Evolutionary conservation across 2,888 invertebrate genomes (phyloP).

Genomic region (Criorhina ranunculi): DNA sequence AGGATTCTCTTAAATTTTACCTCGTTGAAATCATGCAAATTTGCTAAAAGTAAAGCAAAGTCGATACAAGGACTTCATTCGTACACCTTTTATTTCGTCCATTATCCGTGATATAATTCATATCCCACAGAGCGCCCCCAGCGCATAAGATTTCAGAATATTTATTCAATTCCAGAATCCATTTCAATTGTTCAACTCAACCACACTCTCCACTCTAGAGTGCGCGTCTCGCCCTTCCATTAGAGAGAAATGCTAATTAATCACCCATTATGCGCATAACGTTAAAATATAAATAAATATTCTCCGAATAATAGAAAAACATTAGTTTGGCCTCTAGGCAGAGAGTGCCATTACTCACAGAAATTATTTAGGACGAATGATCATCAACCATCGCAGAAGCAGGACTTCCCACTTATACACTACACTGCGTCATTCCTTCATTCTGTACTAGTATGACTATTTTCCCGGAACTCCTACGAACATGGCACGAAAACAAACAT

Average conservation of each 20-base stretch:
- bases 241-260: slow-evolving; percentile 68
- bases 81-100: slow-evolving; percentile 18
- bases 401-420: slow-evolving; percentile 47
- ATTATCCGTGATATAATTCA: slow-evolving; percentile 36
- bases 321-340: slow-evolving; percentile 64
- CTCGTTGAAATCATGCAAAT: slow-evolving; percentile 39
- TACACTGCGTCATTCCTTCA: slow-evolving; percentile 51
- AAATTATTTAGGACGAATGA: slow-evolving; percentile 70
- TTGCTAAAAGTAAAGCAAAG: too few relatives aligned
- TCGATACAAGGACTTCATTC: slow-evolving; percentile 17
- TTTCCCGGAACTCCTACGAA: slow-evolving; percentile 43
- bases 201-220: background rate
- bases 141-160: slow-evolving; percentile 19
- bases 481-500: slow-evolving; percentile 71
- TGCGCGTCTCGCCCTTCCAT: slow-evolving; percentile 31
- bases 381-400: slow-evolving; percentile 36
- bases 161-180: slow-evolving; percentile 53
- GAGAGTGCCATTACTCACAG: slow-evolving; percentile 71
- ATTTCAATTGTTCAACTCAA: slow-evolving; percentile 37
- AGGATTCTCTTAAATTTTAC: too few relatives aligned
- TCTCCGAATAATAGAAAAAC: slow-evolving; percentile 61
- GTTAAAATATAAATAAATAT: slow-evolving; percentile 68
- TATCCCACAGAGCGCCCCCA: slow-evolving; percentile 3
- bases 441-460: background rate
- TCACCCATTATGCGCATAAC: slow-evolving; percentile 69